These are phyloP conservation scores for Rutilus rutilus DNA, from an alignment of 2,113 vertebrate genomes.

Conservation along the genomic window DNA sequence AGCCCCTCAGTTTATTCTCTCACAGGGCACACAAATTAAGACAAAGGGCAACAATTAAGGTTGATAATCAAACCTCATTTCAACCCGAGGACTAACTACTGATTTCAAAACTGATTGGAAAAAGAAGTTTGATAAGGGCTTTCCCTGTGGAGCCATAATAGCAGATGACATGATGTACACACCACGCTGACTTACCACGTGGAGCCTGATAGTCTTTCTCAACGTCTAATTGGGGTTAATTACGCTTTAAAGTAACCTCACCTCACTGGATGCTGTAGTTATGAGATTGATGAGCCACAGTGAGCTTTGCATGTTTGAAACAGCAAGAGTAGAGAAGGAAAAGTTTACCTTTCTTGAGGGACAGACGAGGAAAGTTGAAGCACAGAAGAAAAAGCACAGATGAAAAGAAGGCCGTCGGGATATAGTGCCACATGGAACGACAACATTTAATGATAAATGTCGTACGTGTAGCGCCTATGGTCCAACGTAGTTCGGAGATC, in stretches of 20 bases:
- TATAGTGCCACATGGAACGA: not conserved
- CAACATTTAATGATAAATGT: constrained; percentile 23
- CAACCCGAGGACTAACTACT: constrained; percentile 10
- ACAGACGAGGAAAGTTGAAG: not conserved
- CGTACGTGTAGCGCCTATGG: not conserved
- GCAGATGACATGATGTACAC: constrained; percentile 29
- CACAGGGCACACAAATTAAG: not conserved
- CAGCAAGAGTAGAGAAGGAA: not conserved
- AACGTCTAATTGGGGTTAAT: constrained; percentile 73
- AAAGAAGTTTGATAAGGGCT: constrained; percentile 45
- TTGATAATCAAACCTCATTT: constrained; percentile 46
- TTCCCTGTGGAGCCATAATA: constrained; percentile 24
- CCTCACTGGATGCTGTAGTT: constrained; percentile 38
- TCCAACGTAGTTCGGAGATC: not conserved
- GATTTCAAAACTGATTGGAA: constrained; percentile 61
- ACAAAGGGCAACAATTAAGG: not conserved
- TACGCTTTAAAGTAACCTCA: constrained; percentile 72
- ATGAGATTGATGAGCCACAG: not conserved
- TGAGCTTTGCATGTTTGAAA: not conserved
- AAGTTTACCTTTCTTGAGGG: not conserved
- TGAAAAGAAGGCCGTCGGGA: not conserved
- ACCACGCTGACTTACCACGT: not conserved
- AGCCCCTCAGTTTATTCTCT: constrained; percentile 3
- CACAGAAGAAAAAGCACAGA: not conserved
- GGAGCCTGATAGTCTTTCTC: constrained; percentile 59